phyloP scores from a whole-genome alignment of 2,797 vertebrate species.

The Falco concolor region DNA sequence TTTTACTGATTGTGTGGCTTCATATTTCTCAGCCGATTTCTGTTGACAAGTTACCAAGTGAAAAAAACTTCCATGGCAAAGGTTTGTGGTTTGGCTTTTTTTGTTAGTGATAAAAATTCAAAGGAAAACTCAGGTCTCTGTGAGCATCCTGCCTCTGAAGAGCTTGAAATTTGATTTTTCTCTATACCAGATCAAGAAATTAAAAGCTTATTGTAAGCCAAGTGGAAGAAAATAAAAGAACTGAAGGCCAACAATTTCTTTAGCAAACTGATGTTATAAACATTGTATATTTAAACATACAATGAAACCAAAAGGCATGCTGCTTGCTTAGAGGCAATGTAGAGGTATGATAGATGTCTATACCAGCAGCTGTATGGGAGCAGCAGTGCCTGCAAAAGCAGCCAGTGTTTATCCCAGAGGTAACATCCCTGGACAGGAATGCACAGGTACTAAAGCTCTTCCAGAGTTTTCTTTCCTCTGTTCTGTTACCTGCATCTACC shows the following conservation, averaged over 20 bases:
- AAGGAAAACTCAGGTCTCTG: not conserved
- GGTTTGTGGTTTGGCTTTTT: no score
- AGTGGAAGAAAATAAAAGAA: not conserved
- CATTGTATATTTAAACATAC: not conserved
- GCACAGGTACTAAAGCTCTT: not conserved
- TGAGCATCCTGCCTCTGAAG: not conserved
- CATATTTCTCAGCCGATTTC: not conserved
- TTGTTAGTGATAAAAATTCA: not conserved
- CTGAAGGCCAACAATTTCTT: not conserved
- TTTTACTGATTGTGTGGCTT: not conserved
- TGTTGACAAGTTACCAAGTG: not conserved
- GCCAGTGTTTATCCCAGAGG: accelerated
- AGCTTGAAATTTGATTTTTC: not conserved
- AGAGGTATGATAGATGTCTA: not conserved
- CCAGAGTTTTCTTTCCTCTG: not conserved
- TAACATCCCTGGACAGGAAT: not conserved
- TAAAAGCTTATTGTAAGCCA: not conserved
- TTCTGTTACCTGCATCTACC: not conserved
- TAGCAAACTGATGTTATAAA: not conserved
- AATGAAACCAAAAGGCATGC: not conserved
- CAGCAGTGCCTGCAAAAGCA: not conserved
- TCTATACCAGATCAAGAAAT: not conserved
- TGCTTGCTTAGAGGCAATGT: not conserved
- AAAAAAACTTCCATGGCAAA: not conserved
- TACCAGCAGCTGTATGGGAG: accelerated